Evolutionary conservation across 2,113 vertebrate species (phyloP), one percentile per base, ranked within the genome.

Genomic region (Apeltes quadracus): DNA sequence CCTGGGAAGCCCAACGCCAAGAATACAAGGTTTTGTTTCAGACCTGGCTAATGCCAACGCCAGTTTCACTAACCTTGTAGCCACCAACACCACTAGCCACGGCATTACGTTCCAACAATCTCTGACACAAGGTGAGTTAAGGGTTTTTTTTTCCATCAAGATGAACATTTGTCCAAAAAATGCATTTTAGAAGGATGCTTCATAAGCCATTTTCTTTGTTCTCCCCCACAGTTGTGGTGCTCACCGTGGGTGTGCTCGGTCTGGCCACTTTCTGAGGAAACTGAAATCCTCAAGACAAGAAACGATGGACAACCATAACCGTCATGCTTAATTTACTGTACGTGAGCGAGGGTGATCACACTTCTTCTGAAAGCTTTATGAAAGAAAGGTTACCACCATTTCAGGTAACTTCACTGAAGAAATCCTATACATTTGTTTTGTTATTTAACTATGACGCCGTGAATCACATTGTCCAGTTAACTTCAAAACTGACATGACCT

Each of bases 61-160:
- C 16, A 77, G 9, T 0, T n/a, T 83, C n/a, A 48, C 0, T 14
- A 84, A 84, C 51, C 0, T 0, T 0, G 0, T 71, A 3, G 0
- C 15, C 6, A 0, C 10, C 10, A 64, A 1, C 34, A 16, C 54
- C 9, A 20, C 36, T 5, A 7, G 0, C n/a, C 36, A 65, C 10
- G 44, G 23, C 9, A 27, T 69, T 11, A n/a, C 36, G 4, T 48
- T 86, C 20, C 82, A 87, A 43, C 83, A 72, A 4, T 50, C 86
- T 6, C n/a, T 88, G 7, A 67, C 22, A 1, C 83, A 79, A 43
- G 87, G 91, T 91, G 73, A 74, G 64, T 32, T 13, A 4, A 0
- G 7, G 7, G 25, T 69, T 41, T 72, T 43, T 29, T 69, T 41
- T 72, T 43, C 23, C 12, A 14, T 32, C 27, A 0, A 27, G 12